A percentile compares a stretch with the other conserved stretches of the same genome.
phyloP scores from a whole-genome alignment of 1,140 invertebrate genomes.

The Dufourea novaeangliae region DNA sequence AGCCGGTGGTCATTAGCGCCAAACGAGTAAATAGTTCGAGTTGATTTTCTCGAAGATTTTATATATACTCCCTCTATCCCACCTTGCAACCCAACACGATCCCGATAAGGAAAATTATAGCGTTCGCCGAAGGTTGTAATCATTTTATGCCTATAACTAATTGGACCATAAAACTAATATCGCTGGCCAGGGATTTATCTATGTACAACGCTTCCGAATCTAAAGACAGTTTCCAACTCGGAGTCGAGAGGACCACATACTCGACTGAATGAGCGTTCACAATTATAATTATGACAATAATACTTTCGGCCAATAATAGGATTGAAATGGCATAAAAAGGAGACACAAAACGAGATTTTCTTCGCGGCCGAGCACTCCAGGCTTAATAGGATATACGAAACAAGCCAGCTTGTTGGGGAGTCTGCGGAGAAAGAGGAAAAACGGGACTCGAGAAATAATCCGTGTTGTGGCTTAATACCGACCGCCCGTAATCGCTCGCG shows the following conservation, averaged over 20 bases:
- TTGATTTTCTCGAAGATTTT: constrained; percentile 9
- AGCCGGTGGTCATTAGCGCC: background rate
- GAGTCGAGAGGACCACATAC: no score
- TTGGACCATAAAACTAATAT: background rate
- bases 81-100: constrained; percentile 19
- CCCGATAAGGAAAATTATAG: constrained; percentile 47
- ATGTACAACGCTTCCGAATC: no score
- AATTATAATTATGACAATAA: no score
- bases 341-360: background rate
- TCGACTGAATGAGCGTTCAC: no score
- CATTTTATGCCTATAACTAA: constrained; percentile 21
- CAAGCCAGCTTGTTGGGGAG: background rate
- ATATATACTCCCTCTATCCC: constrained; percentile 15
- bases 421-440: constrained; percentile 29
- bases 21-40: background rate
- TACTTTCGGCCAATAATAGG: no score
- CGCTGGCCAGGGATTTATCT: background rate
- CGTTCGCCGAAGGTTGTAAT: constrained; percentile 25
- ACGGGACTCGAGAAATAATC: constrained; percentile 59
- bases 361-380: background rate
- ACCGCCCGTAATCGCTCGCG: constrained; percentile 46
- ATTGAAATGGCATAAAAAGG: no score
- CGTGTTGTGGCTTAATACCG: constrained; percentile 32
- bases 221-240: no score
- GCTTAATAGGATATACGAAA: constrained; percentile 10